Percentiles rank a stretch among this genome's conserved stretches.
phyloP scores from a whole-genome alignment of 2,888 invertebrate species.

The Atherix ibis region DNA sequence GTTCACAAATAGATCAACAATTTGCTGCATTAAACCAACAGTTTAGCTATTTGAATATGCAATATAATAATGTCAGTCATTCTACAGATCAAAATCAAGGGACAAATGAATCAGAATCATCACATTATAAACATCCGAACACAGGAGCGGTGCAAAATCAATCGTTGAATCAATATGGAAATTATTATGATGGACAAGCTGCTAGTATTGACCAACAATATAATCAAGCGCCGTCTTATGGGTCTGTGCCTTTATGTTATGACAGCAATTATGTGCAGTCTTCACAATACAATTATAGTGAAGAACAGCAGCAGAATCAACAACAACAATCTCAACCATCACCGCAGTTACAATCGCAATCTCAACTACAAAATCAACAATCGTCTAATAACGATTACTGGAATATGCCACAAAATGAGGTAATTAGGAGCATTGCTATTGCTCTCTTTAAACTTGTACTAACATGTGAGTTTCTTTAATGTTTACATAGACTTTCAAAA shows the following conservation, averaged over 20 bases:
- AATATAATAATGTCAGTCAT: constrained; percentile 17
- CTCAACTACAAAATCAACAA: not conserved
- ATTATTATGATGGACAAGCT: constrained; percentile 1
- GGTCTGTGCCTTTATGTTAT: no score
- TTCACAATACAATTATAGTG: constrained; percentile 6
- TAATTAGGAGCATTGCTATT: no score
- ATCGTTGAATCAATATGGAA: constrained; percentile 7
- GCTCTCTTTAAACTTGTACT: no score
- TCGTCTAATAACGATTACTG: no score
- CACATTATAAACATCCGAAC: constrained; percentile 10
- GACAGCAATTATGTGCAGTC: constrained; percentile 4
- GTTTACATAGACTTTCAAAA: no score
- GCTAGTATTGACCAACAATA: constrained; percentile 1
- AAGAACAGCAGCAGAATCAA: constrained; percentile 5
- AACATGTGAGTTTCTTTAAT: no score
- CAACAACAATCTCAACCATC: constrained; percentile 6
- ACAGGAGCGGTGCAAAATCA: constrained; percentile 11
- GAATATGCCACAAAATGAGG: constrained; percentile 15
- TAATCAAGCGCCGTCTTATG: not conserved
- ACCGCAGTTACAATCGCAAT: not conserved
- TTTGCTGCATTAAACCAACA: constrained; percentile 29
- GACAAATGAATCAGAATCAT: no score
- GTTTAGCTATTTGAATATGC: constrained; percentile 28
- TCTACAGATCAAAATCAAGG: constrained; percentile 7
- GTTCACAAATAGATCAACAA: constrained; percentile 25